Evolutionary conservation across 2,797 vertebrate genomes (phyloP).

Genomic region (Centroberyx gerrardi): DNA sequence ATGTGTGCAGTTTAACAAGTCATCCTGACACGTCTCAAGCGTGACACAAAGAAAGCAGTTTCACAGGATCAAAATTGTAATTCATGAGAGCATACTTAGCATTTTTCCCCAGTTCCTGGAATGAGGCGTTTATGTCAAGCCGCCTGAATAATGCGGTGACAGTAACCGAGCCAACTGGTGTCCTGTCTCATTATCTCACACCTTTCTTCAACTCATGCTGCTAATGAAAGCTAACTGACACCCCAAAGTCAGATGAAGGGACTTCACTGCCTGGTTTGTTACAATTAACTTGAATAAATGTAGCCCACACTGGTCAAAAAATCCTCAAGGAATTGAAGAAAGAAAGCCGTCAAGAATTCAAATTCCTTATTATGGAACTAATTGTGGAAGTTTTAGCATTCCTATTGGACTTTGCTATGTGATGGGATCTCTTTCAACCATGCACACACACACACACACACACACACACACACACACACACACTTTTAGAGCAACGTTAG

Average conservation of each 20-base stretch:
- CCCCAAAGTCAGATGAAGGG: slow-evolving; percentile 39
- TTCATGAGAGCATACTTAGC: slow-evolving; percentile 34
- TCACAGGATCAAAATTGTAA: slow-evolving; percentile 7
- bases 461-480: too few relatives aligned
- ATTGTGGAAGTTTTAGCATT: too few relatives aligned
- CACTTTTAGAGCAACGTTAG: too few relatives aligned
- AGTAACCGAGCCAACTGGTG: slow-evolving; percentile 38
- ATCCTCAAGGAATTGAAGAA: not conserved
- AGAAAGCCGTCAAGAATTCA: not conserved
- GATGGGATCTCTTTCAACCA: too few relatives aligned
- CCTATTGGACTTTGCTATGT: too few relatives aligned
- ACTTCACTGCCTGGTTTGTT: not conserved
- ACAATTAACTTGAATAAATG: not conserved
- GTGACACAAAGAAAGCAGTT: slow-evolving; percentile 28
- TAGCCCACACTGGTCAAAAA: not conserved
- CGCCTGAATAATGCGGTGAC: slow-evolving; percentile 38
- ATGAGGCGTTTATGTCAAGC: slow-evolving; percentile 49
- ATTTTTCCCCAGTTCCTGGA: slow-evolving; percentile 35
- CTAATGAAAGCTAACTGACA: slow-evolving; percentile 35
- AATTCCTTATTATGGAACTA: too few relatives aligned
- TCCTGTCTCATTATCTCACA: slow-evolving; percentile 63
- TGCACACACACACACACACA: too few relatives aligned
- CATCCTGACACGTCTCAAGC: slow-evolving; percentile 35
- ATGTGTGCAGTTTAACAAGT: not conserved
- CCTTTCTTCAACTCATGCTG: slow-evolving; percentile 33